A percentile compares a stretch with the other conserved stretches of the same genome.
Conservation (phyloP, 2,888 invertebrate species). For the Brachycybe producta region DNA sequence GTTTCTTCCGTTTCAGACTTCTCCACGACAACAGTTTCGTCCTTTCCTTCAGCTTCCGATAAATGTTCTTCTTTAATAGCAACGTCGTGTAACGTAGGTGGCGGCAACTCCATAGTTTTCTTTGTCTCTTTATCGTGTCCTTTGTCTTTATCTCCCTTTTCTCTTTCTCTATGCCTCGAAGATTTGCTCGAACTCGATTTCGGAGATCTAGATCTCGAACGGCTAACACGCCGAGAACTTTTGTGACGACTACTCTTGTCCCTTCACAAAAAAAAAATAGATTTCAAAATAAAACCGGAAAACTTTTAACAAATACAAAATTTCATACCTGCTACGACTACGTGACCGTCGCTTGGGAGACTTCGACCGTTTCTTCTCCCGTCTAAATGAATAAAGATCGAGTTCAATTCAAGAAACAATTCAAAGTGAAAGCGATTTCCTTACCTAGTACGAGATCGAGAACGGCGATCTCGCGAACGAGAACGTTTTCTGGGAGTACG, state of each 20-base stretch:
- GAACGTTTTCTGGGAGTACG: slow-evolving; percentile 17
- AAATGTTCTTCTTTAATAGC: neutral
- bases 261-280: slow-evolving; percentile 6
- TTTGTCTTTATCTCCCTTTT: slow-evolving; percentile 9
- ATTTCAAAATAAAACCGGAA: neutral
- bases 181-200: slow-evolving; percentile 2
- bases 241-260: slow-evolving; percentile 17
- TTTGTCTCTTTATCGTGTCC: slow-evolving; percentile 17
- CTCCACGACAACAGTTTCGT: neutral
- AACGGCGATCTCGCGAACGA: slow-evolving; percentile 12
- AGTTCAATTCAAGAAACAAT: neutral
- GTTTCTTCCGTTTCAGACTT: neutral
- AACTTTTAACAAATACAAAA: slow-evolving; percentile 1
- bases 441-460: slow-evolving; percentile 13
- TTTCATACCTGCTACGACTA: slow-evolving; percentile 14
- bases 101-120: no score
- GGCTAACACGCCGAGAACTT: slow-evolving; percentile 16
- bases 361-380: slow-evolving; percentile 1
- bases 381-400: neutral
- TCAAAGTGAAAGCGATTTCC: neutral
- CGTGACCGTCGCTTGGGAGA: slow-evolving; percentile 10
- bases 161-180: slow-evolving; percentile 10
- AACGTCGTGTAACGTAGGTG: no score
- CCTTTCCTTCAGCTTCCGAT: neutral
- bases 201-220: slow-evolving; percentile 18